phyloP scores from a whole-genome alignment of 2,888 invertebrate genomes.

The Glyphotaelius pellucidus region DNA sequence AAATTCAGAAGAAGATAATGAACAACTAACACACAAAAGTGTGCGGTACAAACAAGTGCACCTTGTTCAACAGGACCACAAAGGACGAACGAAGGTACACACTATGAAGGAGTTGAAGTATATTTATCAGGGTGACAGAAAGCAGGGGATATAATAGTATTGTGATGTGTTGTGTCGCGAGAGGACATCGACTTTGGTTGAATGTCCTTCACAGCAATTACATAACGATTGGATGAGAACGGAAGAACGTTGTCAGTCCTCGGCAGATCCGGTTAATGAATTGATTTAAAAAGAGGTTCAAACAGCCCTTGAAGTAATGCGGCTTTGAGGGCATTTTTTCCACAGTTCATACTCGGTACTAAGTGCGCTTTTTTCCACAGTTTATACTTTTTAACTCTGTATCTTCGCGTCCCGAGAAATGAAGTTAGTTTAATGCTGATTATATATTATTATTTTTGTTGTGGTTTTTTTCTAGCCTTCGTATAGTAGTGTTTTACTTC shows the following conservation, averaged over 20 bases:
- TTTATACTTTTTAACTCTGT: not conserved
- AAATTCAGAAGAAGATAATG: not conserved
- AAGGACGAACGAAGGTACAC: constrained; percentile 7
- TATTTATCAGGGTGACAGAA: not conserved
- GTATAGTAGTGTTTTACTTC: not conserved
- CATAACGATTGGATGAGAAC: not conserved
- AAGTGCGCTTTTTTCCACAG: too few relatives aligned
- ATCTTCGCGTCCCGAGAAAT: not conserved
- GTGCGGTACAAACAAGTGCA: not conserved
- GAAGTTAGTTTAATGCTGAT: not conserved
- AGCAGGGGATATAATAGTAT: not conserved
- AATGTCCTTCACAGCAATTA: constrained; percentile 15
- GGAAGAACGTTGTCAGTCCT: not conserved
- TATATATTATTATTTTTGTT: not conserved
- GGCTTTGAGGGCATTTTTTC: not conserved
- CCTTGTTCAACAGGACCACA: constrained; percentile 21
- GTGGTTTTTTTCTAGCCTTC: not conserved
- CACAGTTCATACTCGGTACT: not conserved
- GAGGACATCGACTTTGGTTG: not conserved
- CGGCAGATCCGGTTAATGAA: constrained; percentile 23
- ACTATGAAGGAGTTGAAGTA: not conserved
- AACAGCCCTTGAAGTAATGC: not conserved
- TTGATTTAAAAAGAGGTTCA: constrained; percentile 9
- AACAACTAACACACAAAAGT: not conserved
- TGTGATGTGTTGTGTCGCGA: not conserved